Evolutionary conservation across 2,797 vertebrate genomes (phyloP), one percentile per base, ranked within the genome.

Genomic region (Poeciliopsis paucimaculata): DNA sequence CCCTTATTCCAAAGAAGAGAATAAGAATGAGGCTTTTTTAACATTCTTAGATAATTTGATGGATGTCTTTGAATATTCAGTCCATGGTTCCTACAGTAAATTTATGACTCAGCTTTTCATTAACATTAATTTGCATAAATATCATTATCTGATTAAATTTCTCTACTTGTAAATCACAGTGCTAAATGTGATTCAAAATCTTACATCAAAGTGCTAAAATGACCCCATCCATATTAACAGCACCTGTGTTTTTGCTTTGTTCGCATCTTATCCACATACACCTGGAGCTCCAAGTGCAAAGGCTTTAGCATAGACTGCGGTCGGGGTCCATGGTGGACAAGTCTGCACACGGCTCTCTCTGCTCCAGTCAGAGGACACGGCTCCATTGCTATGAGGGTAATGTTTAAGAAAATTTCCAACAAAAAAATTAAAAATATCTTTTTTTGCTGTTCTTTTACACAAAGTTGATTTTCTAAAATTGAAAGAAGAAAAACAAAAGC

Each of bases 241-340:
- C 95, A 97, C 96, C 97, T 97, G 93, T 86, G 94, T 82, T 96
- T 95, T 78, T 92, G 93, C 88, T 93, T 94, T 62, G 64, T 84
- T 12, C 87, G 87, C 57, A 87, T 96, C 93, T 95, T 96, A 85
- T 96, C 94, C 80, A 95, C 93, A 0, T 90, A 95, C 23, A 94
- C 81, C 86, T 96, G 94, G 1, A 97, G 95, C 93, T 97, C 97
- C 91, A 95, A 64, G 47, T 91, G 90, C 76, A 96, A 84, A 0
- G 96, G 96, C 84, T 91, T 95, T 10, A 96, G 92, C 64, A 94
- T 89, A 1, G 95, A 94, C 49, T 68, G 86, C 1, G 96, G 96
- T 73, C 95, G 90, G 5, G 96, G 93, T 20, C 96, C 95, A 0
- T 75, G 92, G n/a, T 97, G 95, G 36, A 96, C 94, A 83, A 96